Evolutionary conservation across 2,888 invertebrate species (phyloP).

Genomic region (Rhynchonema sp.): DNA sequence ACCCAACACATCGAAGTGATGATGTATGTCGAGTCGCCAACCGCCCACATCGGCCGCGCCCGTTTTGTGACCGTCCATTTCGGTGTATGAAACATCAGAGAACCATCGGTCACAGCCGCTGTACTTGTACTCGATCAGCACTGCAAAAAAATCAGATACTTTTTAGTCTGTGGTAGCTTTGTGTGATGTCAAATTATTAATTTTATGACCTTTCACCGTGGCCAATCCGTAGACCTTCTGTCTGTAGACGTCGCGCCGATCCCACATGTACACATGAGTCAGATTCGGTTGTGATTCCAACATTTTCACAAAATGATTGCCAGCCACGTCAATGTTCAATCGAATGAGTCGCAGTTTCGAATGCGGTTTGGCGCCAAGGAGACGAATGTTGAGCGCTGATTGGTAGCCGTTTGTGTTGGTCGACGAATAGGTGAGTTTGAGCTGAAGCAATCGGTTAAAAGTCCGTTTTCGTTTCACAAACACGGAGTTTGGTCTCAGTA

Average conservation of each 20-base stretch:
- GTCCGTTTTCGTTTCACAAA: no score
- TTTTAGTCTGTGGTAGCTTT: no score
- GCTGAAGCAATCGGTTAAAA: no score
- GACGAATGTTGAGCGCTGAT: slow-evolving; percentile 69
- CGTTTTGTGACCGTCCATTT: slow-evolving; percentile 55
- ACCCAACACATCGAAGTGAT: slow-evolving; percentile 94
- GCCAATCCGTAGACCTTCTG: slow-evolving; percentile 95
- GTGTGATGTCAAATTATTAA: no score
- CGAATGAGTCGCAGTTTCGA: slow-evolving; percentile 61
- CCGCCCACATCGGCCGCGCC: slow-evolving; percentile 90
- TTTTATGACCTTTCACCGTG: slow-evolving; percentile 36
- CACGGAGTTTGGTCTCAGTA: no score
- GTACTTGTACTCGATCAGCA: slow-evolving; percentile 76
- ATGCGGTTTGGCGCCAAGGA: background rate
- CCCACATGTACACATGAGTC: slow-evolving; percentile 91
- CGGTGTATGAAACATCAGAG: slow-evolving; percentile 44
- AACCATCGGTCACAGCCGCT: slow-evolving; percentile 54
- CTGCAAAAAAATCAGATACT: slow-evolving; percentile 17
- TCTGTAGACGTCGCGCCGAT: slow-evolving; percentile 85
- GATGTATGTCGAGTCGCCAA: slow-evolving; percentile 93
- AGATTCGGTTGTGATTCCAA: slow-evolving; percentile 84
- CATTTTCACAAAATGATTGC: slow-evolving; percentile 66
- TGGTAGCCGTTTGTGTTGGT: slow-evolving; percentile 81
- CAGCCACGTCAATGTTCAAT: slow-evolving; percentile 79
- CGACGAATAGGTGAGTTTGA: slow-evolving; percentile 85